A percentile compares a stretch with the other conserved stretches of the same genome.
These are phyloP conservation scores for Pseudolaguvia tuberculata DNA, from an alignment of 2,113 vertebrate species.

Conservation along the genomic window DNA sequence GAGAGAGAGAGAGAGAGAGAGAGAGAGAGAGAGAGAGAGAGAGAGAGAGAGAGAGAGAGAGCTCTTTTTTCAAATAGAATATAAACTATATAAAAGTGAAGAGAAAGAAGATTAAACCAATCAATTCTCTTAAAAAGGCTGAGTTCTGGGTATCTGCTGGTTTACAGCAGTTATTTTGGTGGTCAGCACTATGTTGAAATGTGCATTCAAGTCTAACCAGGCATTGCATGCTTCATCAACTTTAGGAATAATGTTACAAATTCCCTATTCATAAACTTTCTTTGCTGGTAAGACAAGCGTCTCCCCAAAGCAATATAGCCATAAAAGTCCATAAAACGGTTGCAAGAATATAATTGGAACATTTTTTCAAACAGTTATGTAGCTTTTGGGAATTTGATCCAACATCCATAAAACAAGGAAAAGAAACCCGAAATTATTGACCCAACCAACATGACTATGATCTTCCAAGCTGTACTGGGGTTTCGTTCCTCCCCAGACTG, in stretches of 20 bases:
- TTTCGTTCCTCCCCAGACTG: not conserved
- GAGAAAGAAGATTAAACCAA: constrained; percentile 1
- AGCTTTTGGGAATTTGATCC: constrained; percentile 18
- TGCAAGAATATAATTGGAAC: constrained; percentile 11
- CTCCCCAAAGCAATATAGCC: constrained; percentile 23
- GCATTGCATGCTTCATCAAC: not conserved
- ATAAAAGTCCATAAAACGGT: constrained; percentile 18
- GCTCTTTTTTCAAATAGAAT: not conserved
- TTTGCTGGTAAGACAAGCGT: not conserved
- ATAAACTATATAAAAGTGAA: too few species aligned
- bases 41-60: constrained; percentile 5
- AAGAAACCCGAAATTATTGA: not conserved
- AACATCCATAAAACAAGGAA: not conserved
- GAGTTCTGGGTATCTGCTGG: constrained; percentile 11
- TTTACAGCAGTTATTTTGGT: constrained; percentile 30
- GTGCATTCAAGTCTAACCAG: not conserved
- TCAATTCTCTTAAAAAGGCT: constrained; percentile 5
- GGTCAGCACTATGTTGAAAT: not conserved
- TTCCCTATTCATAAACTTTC: not conserved
- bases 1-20: not conserved
- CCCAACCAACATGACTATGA: constrained; percentile 7
- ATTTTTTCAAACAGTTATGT: constrained; percentile 18
- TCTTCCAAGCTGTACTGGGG: not conserved
- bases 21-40: constrained; percentile 19
- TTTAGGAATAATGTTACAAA: constrained; percentile 16